Base-by-base conservation (phyloP, 1,140 invertebrate genomes). In the Pseudomyrmex sp. region DNA sequence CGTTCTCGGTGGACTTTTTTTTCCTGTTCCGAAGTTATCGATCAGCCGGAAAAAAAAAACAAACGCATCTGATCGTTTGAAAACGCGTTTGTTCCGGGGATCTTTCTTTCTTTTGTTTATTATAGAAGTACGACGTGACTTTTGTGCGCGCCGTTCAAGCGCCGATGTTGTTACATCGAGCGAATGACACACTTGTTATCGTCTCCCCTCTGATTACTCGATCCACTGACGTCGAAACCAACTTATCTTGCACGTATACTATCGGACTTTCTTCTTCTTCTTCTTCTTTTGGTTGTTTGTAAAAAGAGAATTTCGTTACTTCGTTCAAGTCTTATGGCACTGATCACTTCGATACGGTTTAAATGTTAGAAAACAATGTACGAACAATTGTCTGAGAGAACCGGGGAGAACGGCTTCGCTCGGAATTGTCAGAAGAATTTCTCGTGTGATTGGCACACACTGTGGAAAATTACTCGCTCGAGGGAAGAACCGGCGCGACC, bases 301-400 rank as follows among this genome's bases (percentile, higher is more conserved):
- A 46, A 13, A 4, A 8, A 1, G 10, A 50, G 15, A 10, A n/a
- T n/a, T 70, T 12, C 3, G 52, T 56, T 80, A 15, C 18, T 44
- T 44, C 35, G 46, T 54, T 35, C n/a, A 12, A 65, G 35, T 35
- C 35, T 69, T 82, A 86, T 87, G 85, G 85, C 85, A 87, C 85
- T 82, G 7, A 23, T 26, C 15, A 50, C 54, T 70, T 50, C 18
- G 35, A 23, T 12, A 26, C n/a, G 12, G n/a, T 52, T 9, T 46
- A 48, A 46, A 46, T 46, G 13, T 73, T 8, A 46, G 61, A 26
- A 44, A 20, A n/a, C n/a, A n/a, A 46, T n/a, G 56, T 48, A 59
- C 65, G 54, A 63, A 74, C 52, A 26, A 18, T 79, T 54, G 10
- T 70, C 44, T 59, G 66, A 26, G 26, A 35, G 35, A 35, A 18